Conservation (phyloP, 2,113 vertebrate genomes). For the Phodopus roborovskii region DNA sequence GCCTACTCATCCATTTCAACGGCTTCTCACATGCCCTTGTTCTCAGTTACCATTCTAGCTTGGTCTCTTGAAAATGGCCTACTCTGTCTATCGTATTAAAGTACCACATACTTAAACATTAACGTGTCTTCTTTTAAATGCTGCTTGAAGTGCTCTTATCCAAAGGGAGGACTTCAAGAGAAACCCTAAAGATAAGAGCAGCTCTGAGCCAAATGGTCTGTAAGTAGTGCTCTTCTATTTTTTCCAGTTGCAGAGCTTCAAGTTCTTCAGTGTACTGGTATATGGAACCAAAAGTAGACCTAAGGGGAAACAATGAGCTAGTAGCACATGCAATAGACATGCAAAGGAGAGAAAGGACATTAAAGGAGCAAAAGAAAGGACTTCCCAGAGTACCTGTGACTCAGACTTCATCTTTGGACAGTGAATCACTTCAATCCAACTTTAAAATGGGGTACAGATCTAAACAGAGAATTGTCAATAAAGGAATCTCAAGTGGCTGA, state of each 20-base stretch:
- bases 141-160: neutral
- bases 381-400: neutral
- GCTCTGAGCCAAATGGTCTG: neutral
- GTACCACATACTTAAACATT: neutral
- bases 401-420: neutral
- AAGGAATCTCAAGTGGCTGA: neutral
- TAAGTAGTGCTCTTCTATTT: neutral
- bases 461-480: neutral
- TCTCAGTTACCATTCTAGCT: neutral
- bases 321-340: neutral
- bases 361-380: neutral
- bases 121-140: neutral
- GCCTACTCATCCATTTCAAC: neutral
- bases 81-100: neutral
- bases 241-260: neutral
- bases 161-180: neutral
- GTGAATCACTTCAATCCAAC: neutral
- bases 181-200: neutral
- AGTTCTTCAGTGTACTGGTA: neutral
- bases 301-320: neutral
- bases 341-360: neutral
- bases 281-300: neutral
- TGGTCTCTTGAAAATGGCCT: neutral
- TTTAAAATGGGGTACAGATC: neutral
- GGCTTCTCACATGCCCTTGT: neutral